These are phyloP conservation scores for Cataglyphis hispanica DNA, from an alignment of 1,140 invertebrate genomes.

Conservation along the genomic window DNA sequence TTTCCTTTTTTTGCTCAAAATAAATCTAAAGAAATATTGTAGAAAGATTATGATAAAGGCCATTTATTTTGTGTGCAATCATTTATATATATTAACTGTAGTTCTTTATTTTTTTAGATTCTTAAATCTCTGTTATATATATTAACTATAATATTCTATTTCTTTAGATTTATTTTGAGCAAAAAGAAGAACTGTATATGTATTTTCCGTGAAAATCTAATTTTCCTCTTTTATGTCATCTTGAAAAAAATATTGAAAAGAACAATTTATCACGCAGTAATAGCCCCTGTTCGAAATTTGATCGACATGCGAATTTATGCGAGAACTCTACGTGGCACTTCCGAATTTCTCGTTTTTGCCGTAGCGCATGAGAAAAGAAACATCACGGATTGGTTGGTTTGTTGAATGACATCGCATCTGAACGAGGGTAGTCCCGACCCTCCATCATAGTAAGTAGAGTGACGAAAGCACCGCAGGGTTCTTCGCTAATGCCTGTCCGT, in stretches of 20 bases:
- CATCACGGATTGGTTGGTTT: conserved; percentile 25
- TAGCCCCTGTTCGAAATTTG: conserved; percentile 18
- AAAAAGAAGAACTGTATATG: not conserved
- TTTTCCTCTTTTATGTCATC: not conserved
- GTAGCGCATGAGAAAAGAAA: not conserved
- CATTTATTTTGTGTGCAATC: no score
- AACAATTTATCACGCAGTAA: conserved; percentile 15
- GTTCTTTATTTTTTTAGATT: no score
- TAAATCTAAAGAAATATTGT: conserved; percentile 23
- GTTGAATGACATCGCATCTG: conserved; percentile 34
- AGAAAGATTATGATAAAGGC: no score
- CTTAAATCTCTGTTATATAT: no score
- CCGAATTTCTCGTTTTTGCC: not conserved
- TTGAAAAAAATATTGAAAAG: conserved; percentile 9
- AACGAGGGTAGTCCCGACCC: conserved; percentile 37
- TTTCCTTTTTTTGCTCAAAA: not conserved
- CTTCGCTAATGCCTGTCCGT: conserved; percentile 47
- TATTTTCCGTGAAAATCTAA: not conserved
- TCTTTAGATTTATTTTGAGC: conserved; percentile 19
- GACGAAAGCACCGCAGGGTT: conserved; percentile 42
- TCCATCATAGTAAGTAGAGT: conserved; percentile 50
- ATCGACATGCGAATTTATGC: conserved; percentile 36
- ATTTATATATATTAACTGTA: no score
- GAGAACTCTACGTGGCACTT: not conserved
- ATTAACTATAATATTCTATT: no score